A percentile compares a stretch with the other conserved stretches of the same genome.
Evolutionary conservation across 1,140 invertebrate genomes (phyloP).

Genomic region (Drosophila lacteicornis): DNA sequence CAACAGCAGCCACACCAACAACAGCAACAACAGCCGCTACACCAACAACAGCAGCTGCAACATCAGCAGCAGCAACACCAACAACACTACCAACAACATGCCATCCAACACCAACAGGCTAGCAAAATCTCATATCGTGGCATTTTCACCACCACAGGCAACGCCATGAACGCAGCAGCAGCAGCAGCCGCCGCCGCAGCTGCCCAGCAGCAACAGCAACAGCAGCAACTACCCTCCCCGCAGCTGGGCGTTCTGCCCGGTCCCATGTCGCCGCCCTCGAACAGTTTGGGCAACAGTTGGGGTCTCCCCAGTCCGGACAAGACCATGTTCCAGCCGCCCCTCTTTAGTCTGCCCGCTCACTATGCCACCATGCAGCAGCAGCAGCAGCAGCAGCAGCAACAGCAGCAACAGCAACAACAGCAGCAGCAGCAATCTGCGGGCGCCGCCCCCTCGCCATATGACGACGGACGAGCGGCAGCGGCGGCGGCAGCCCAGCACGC

Average conservation of each 20-base stretch:
- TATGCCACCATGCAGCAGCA: slow-evolving; percentile 75
- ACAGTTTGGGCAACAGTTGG: slow-evolving; percentile 85
- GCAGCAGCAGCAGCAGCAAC: slow-evolving; percentile 69
- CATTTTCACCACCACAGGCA: slow-evolving; percentile 88
- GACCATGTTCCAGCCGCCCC: slow-evolving; percentile 86
- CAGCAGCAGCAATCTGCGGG: slow-evolving; percentile 67
- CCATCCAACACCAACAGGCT: slow-evolving; percentile 85
- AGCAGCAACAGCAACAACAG: slow-evolving; percentile 71
- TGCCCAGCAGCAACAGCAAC: slow-evolving; percentile 50
- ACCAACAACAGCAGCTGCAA: slow-evolving; percentile 72
- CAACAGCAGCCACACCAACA: slow-evolving; percentile 66
- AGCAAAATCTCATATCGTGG: slow-evolving; percentile 90
- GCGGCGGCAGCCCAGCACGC: slow-evolving; percentile 83
- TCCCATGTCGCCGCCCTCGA: slow-evolving; percentile 85
- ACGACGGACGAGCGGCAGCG: slow-evolving; percentile 65
- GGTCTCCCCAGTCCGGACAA: slow-evolving; percentile 88
- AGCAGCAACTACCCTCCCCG: slow-evolving; percentile 74
- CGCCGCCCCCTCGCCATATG: slow-evolving; percentile 80
- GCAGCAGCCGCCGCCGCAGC: slow-evolving; percentile 55
- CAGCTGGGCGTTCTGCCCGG: slow-evolving; percentile 81
- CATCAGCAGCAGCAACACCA: slow-evolving; percentile 70
- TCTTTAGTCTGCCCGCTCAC: slow-evolving; percentile 86
- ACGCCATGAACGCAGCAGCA: slow-evolving; percentile 82
- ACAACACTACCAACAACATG: slow-evolving; percentile 78
- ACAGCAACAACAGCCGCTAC: slow-evolving; percentile 62